Base-by-base conservation (phyloP, 2,888 invertebrate genomes). In the Pseudolycoriella hygida region DNA sequence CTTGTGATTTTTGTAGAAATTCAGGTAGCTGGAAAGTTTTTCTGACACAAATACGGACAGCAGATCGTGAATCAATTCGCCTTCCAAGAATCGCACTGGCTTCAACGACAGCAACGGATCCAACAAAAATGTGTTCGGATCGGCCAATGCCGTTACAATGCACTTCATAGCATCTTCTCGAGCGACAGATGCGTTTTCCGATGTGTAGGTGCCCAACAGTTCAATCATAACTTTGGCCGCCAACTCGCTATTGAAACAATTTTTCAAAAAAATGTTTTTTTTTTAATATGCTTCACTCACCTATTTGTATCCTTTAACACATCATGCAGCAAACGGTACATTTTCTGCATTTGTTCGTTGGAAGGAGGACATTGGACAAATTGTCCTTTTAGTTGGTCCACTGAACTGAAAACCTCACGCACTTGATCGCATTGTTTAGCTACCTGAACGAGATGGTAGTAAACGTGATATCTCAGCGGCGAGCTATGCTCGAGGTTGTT, bases 141-240 rank as follows among this genome's bases (percentile, higher is more conserved):
- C 96, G 6, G 87, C 92, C 46, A 98, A 69, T 17, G 94, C 94
- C 2, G 96, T 87, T 14, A 88, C 82, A 57, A 98, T 96, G 63
- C 97, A 97, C 57, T 86, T 80, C 58, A 89, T 88, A 2, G 98
- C 97, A 69, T 98, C 97, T 61, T 94, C 93, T 52, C 93, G 74
- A 1, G 97, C 97, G 51, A 90, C 86, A 2, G 89, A 89, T 1
- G 97, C 97, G 67, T 96, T 96, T 58, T 94, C 94, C 49, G 92
- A 84, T 18, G 93, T 94, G 65, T 97, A 98, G 0, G 97, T 96
- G 18, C 90, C 89, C 46, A 98, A 68, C 1, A 98, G 69, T 64
- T 94, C 94, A 50, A 96, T 83, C 97, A 98, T 97, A 3, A 94
- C 92, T 64, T 90, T 89, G 15, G 92, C 84, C 18, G 93, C 92